Evolutionary conservation across 2,113 vertebrate species (phyloP), one percentile per base, ranked within the genome.

Genomic region (Phaetusa simplex): DNA sequence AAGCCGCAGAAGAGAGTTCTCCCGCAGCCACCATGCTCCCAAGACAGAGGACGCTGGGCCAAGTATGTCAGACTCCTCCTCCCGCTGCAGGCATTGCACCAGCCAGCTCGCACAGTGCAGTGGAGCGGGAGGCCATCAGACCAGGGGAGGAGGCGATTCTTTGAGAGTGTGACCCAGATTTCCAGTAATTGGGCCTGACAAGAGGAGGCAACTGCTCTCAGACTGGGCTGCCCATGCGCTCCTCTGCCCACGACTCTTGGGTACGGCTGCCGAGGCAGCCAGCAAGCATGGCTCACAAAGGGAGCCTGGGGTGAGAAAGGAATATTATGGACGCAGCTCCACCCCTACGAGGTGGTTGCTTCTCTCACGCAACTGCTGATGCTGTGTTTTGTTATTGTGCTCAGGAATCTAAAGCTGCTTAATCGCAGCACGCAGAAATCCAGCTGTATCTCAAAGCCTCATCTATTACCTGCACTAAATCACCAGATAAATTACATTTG

Each of bases 111-210:
- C 26, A 2, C 42, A 26, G 84, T 4, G 71, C 71, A 73, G 61
- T 11, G 38, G 81, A 94, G 94, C 40, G 22, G 81, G 56, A 90
- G 90, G 82, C 93, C 86, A 64, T 15, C 8, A 5, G 5, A 66
- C 52, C 30, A 19, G 17, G 59, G 88, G 79, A 95, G 95, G 76
- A 95, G 61, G 82, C 4, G 5, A 96, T 95, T 95, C 96, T 97
- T 95, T 96, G 94, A 97, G 79, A 96, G 88, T 15, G 4, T 97
- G 96, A 97, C 96, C 96, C 96, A 97, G 93, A 97, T 97, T 96
- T 92, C 95, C 95, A 93, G 79, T 94, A 96, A 97, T 94, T 6
- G 1, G 84, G 86, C 43, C 86, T 88, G 95, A 96, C 89, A 91
- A 66, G 84, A 88, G 89, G 70, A 89, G 83, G 64, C 90, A 64